These are phyloP conservation scores for Spicauda simplicius DNA, from an alignment of 2,888 invertebrate genomes.

Conservation along the genomic window DNA sequence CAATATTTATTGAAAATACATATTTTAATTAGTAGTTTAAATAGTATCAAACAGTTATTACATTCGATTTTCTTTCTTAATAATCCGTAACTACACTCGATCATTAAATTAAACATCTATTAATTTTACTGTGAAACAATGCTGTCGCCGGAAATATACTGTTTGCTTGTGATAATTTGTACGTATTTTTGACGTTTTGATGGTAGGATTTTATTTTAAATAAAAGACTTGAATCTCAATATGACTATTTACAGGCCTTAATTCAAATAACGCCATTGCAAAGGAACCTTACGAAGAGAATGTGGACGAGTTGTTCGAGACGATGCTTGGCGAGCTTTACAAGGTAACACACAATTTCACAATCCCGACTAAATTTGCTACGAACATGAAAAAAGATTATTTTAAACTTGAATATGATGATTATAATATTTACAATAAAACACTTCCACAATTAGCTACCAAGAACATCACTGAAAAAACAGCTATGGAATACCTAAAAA, in stretches of 20 bases:
- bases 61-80: neutral
- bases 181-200: neutral
- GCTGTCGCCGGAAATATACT: neutral
- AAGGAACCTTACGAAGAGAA: slow-evolving; percentile 9
- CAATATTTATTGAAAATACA: neutral
- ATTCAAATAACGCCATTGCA: neutral
- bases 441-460: neutral
- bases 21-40: neutral
- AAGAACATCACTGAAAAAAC: slow-evolving; percentile 27
- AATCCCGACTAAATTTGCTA: neutral
- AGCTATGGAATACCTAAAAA: slow-evolving; percentile 31
- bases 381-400: neutral
- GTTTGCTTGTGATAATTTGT: neutral
- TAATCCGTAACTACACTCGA: neutral
- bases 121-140: neutral
- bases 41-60: neutral
- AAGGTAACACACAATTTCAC: slow-evolving; percentile 5
- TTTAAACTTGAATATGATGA: neutral
- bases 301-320: slow-evolving; percentile 5
- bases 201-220: too few relatives aligned
- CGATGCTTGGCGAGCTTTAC: neutral
- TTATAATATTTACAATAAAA: neutral
- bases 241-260: neutral
- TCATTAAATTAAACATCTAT: neutral
- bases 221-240: neutral